Base-by-base conservation (phyloP, 2,113 vertebrate species). In the Cyrtonyx montezumae region DNA sequence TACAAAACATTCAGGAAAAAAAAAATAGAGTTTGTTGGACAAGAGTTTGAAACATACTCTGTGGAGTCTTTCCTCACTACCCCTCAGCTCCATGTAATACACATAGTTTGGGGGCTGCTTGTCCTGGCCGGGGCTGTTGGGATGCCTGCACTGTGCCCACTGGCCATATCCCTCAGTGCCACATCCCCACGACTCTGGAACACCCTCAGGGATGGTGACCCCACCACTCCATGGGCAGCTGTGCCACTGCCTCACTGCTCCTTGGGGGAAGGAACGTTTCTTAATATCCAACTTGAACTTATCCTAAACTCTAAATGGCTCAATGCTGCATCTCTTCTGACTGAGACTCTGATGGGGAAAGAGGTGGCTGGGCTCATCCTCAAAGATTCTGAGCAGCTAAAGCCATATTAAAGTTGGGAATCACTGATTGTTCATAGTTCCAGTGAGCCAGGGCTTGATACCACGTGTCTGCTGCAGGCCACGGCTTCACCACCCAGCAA, bases 241-340 rank as follows among this genome's bases (percentile, higher is more conserved):
- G 49, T 51, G 49, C 13, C 49, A 51, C 8, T 51, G 49, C 49
- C 13, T 51, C 49, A 15, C 25, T 3, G 25, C 49, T 15, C 49
- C 26, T 5, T 51, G 13, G 25, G 26, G 26, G 49, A 51, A 51
- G 49, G 25, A 51, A 51, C 26, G 25, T 26, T 51, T 15, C 49
- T 26, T 26, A 26, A 28, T 26, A 51, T 26, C 49, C 49, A 51
- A 26, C 25, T 13, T 51, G 49, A 51, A 51, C 49, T 26, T 51
- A 25, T 51, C 25, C 49, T 51, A 8, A 26, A 11, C 15, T 51
- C 14, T 51, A 26, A 51, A 26, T 51, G 49, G 16, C 3, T 34
- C 12, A 16, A 9, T 20, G 30, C 12, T 20, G 2, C 0, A 1
- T 4, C 19, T 26, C 43, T 37, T 21, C 0, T 0, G 8, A 25